These are phyloP conservation scores for Lepus europaeus DNA, from an alignment of 2,113 vertebrate species.

Conservation along the genomic window DNA sequence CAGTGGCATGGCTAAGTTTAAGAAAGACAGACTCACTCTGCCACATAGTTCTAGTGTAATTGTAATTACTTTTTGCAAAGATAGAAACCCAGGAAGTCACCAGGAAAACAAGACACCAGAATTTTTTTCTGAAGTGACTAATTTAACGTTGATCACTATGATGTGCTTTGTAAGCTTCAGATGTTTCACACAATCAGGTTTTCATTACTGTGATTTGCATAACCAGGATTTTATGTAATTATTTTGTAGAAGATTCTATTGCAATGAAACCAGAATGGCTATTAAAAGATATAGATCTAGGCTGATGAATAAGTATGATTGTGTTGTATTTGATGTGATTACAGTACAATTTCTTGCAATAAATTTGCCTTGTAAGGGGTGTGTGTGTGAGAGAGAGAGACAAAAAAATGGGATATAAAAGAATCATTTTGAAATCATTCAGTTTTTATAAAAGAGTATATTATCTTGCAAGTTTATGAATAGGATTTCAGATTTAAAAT, in stretches of 20 bases:
- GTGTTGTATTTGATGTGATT: conserved; percentile 36
- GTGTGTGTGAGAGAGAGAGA: neutral
- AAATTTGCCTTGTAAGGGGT: neutral
- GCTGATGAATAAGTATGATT: conserved; percentile 34
- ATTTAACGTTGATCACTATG: conserved; percentile 62
- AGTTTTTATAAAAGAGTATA: neutral
- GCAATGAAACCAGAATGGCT: conserved; percentile 56
- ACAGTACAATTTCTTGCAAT: neutral
- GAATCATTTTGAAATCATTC: neutral
- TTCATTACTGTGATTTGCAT: conserved; percentile 57
- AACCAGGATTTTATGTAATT: conserved; percentile 46
- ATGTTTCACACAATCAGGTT: conserved; percentile 42
- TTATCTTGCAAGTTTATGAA: neutral
- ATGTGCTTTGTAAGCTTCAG: conserved; percentile 57
- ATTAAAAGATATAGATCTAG: conserved; percentile 17
- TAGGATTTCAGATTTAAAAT: neutral
- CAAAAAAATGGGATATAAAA: neutral
- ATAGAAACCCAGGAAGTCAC: conserved; percentile 45
- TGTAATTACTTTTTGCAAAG: conserved; percentile 12
- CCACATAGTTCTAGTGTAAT: neutral
- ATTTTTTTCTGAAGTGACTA: conserved; percentile 46
- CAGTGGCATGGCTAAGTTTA: neutral
- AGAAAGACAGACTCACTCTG: neutral
- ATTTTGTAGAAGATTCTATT: conserved; percentile 57
- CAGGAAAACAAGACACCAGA: neutral